Percentiles rank a stretch among this genome's conserved stretches.
These are phyloP conservation scores for Drosophila littoralis DNA, from an alignment of 1,140 invertebrate species.

Conservation along the genomic window DNA sequence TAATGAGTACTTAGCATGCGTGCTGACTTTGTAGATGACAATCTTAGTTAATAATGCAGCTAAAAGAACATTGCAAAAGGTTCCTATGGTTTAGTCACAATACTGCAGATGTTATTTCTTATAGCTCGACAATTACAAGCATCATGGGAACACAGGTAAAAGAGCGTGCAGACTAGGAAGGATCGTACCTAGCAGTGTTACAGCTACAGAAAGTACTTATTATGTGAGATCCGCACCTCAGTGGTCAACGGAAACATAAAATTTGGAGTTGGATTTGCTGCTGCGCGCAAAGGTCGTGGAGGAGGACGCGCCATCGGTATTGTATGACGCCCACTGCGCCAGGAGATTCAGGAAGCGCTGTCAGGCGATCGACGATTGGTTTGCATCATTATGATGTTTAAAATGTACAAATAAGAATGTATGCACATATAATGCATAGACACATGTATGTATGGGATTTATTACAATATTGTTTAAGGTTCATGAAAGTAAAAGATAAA, in stretches of 20 bases:
- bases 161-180: conserved; percentile 27
- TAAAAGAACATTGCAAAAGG: neutral
- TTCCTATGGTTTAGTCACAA: conserved; percentile 6
- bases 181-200: conserved; percentile 25
- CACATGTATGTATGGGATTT: neutral
- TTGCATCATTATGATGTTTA: neutral
- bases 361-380: conserved; percentile 3
- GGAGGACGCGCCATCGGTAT: conserved; percentile 54
- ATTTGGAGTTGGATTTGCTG: conserved; percentile 77
- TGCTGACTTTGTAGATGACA: neutral
- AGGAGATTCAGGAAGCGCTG: conserved; percentile 71
- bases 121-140: conserved; percentile 6
- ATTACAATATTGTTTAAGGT: too few relatives aligned
- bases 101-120: conserved; percentile 1
- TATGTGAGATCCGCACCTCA: conserved; percentile 20
- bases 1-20: conserved; percentile 12
- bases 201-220: conserved; percentile 8
- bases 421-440: neutral
- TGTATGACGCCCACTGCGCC: conserved; percentile 63
- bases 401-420: conserved; percentile 9
- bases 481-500: conserved; percentile 1
- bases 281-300: conserved; percentile 46
- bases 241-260: conserved; percentile 77
- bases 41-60: neutral
- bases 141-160: conserved; percentile 2